Percentiles rank a stretch among this genome's conserved stretches.
These are phyloP conservation scores for Lepidurus packardi DNA, from an alignment of 1,140 invertebrate species.

Conservation along the genomic window DNA sequence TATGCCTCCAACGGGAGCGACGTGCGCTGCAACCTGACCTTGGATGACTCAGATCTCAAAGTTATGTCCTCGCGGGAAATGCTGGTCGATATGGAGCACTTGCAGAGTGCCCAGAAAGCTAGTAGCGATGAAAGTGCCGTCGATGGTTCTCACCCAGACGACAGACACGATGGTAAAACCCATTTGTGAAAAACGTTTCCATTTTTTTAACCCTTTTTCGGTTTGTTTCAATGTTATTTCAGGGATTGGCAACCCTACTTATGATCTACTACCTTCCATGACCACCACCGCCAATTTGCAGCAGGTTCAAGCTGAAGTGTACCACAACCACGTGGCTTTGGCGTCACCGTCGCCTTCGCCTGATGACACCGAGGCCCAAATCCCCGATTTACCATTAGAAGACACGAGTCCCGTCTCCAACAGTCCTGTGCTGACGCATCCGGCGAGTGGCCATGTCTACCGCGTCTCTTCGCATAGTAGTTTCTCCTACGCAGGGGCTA, in stretches of 20 bases:
- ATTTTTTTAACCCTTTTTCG: background rate
- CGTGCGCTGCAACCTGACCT: slow-evolving; percentile 6
- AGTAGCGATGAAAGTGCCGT: slow-evolving; percentile 33
- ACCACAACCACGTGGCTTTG: slow-evolving; percentile 27
- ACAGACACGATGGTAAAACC: background rate
- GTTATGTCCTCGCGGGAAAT: slow-evolving; percentile 32
- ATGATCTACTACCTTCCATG: slow-evolving; percentile 4
- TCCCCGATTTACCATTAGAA: slow-evolving; percentile 22
- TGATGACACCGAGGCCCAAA: slow-evolving; percentile 34
- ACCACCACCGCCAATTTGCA: slow-evolving; percentile 29
- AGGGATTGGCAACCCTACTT: background rate
- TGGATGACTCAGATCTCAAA: slow-evolving; percentile 33
- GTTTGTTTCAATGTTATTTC: background rate
- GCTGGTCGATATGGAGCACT: slow-evolving; percentile 24
- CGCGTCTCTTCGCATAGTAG: slow-evolving; percentile 33
- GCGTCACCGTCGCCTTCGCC: slow-evolving; percentile 29
- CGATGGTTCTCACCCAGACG: slow-evolving; percentile 27
- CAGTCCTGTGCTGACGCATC: slow-evolving; percentile 17
- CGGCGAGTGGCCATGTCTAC: slow-evolving; percentile 25
- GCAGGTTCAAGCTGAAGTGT: slow-evolving; percentile 31
- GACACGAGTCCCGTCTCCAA: background rate
- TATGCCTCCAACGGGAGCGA: slow-evolving; percentile 8
- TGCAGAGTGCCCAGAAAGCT: slow-evolving; percentile 24
- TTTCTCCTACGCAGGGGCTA: slow-evolving; percentile 41
- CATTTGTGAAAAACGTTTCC: no score